phyloP scores from a whole-genome alignment of 2,888 invertebrate genomes.

The Acleris cristana region DNA sequence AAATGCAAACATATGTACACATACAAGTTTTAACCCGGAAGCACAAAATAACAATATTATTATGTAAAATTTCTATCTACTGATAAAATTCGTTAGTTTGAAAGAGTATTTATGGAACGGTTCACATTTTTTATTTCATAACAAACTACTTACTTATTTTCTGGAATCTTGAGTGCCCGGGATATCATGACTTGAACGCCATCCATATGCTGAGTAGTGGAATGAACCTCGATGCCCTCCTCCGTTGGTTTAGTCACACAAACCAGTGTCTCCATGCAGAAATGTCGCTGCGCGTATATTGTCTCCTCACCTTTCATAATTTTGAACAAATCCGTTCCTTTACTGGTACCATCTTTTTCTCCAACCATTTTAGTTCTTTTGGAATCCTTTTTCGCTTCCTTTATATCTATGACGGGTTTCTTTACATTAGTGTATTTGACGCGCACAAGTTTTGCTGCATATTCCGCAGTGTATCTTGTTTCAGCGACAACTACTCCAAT shows the following conservation, averaged over 20 bases:
- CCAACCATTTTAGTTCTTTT: constrained; percentile 44
- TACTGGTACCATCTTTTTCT: constrained; percentile 50
- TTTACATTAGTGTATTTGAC: constrained; percentile 75
- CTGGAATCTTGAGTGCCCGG: constrained; percentile 2
- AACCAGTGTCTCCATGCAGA: constrained; percentile 87
- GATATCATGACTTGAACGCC: constrained; percentile 70
- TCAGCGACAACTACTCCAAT: constrained; percentile 78
- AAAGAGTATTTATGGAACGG: too few species aligned
- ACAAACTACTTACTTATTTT: constrained; percentile 5
- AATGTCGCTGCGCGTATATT: constrained; percentile 87
- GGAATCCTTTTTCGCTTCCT: constrained; percentile 46
- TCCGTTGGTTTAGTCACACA: constrained; percentile 87
- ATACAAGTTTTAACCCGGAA: too few species aligned
- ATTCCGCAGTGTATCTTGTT: constrained; percentile 75
- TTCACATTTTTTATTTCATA: too few species aligned
- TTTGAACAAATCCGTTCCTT: constrained; percentile 64
- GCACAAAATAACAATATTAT: too few species aligned
- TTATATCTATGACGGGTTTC: constrained; percentile 56
- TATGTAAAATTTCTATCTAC: too few species aligned
- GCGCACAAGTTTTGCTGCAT: constrained; percentile 82
- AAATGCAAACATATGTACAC: too few species aligned
- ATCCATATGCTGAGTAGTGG: constrained; percentile 85
- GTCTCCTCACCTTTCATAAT: constrained; percentile 76
- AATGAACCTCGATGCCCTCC: constrained; percentile 86
- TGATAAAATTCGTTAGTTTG: too few species aligned